These are phyloP conservation scores for Osmerus eperlanus DNA, from an alignment of 2,113 vertebrate genomes.

Conservation along the genomic window DNA sequence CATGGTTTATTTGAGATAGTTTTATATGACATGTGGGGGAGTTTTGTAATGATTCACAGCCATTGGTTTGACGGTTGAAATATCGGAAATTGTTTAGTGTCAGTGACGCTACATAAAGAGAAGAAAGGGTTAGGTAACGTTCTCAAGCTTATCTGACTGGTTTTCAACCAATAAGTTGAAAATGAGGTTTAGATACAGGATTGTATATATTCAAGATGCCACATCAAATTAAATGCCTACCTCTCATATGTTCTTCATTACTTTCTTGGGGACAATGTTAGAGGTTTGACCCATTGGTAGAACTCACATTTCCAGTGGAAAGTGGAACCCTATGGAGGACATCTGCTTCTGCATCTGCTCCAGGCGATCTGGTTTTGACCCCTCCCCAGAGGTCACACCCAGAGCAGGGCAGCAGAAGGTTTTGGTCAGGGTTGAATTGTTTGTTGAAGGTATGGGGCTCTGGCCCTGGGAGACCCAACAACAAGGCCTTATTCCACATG, in stretches of 20 bases:
- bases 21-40: conserved; percentile 23
- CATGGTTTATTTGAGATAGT: neutral
- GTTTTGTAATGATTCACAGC: conserved; percentile 3
- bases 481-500: conserved; percentile 27
- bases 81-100: too few species aligned
- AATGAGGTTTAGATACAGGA: too few species aligned
- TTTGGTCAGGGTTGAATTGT: conserved; percentile 23
- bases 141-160: too few species aligned
- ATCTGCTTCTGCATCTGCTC: conserved; percentile 24
- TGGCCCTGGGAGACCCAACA: conserved; percentile 3
- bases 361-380: neutral
- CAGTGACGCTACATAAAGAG: too few species aligned
- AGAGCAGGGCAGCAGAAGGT: conserved; percentile 3
- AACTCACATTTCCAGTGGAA: conserved; percentile 1
- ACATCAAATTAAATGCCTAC: too few species aligned
- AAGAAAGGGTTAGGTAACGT: too few species aligned
- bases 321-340: neutral
- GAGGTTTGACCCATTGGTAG: neutral
- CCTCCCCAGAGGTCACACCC: neutral
- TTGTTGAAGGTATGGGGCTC: conserved; percentile 7
- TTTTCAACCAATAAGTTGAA: too few species aligned
- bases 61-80: neutral
- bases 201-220: too few species aligned
- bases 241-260: neutral
- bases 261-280: neutral